phyloP scores from a whole-genome alignment of 2,797 vertebrate genomes.

The Chelon auratus region DNA sequence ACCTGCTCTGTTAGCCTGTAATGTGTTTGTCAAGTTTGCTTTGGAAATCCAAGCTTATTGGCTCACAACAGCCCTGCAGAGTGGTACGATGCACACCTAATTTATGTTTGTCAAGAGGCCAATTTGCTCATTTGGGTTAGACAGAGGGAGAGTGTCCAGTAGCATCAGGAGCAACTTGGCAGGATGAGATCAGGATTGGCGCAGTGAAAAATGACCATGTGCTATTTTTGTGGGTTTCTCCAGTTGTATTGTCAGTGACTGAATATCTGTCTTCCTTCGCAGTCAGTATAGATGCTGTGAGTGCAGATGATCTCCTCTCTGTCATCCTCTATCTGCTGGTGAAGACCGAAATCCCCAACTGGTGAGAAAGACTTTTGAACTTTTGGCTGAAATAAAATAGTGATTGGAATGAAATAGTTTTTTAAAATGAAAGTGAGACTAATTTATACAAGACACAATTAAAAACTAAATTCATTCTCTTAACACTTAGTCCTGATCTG shows the following conservation, averaged over 20 bases:
- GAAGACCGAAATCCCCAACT: constrained; percentile 98
- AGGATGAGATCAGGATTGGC: neutral
- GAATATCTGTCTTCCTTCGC: constrained; percentile 23
- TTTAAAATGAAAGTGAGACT: neutral
- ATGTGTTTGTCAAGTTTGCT: constrained; percentile 63
- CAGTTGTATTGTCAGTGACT: constrained; percentile 9
- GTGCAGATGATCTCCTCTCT: constrained; percentile 95
- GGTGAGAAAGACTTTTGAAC: constrained; percentile 81
- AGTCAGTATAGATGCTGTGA: constrained; percentile 93
- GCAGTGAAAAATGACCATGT: neutral
- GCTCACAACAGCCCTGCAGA: constrained; percentile 42
- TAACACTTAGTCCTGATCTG: neutral
- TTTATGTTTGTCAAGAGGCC: constrained; percentile 64
- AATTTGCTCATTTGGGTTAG: constrained; percentile 55
- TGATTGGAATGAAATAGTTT: neutral
- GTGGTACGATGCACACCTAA: constrained; percentile 50
- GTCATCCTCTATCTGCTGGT: constrained; percentile 94
- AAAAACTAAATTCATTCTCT: neutral
- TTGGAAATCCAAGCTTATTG: constrained; percentile 47
- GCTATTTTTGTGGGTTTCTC: neutral
- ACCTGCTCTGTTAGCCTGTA: constrained; percentile 41
- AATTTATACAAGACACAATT: no score
- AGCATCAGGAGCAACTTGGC: neutral
- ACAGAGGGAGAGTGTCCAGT: constrained; percentile 22
- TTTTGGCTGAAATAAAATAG: neutral